Percentiles rank a stretch among this genome's conserved stretches.
Conservation (phyloP, 2,113 vertebrate species). For the Actenoides lindsayi region DNA sequence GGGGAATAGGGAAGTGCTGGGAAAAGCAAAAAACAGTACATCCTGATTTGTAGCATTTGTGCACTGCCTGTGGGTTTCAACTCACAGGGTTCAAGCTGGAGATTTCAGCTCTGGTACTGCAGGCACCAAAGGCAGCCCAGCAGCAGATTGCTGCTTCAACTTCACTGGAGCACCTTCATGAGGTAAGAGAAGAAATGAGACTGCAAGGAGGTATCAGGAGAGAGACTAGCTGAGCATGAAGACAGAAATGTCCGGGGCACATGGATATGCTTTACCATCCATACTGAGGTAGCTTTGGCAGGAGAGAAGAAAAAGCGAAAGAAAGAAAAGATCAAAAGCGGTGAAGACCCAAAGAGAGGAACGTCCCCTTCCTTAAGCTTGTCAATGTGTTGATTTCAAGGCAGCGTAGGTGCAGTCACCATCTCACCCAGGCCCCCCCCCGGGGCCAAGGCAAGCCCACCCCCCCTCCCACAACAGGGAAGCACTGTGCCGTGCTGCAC, state of each 20-base stretch:
- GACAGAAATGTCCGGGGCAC: rapidly evolving
- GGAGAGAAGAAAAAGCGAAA: neutral
- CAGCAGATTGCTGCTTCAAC: neutral
- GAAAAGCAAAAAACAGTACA: neutral
- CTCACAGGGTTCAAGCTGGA: neutral
- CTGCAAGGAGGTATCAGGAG: neutral
- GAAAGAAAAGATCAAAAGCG: neutral
- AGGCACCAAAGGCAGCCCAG: neutral
- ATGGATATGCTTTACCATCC: neutral
- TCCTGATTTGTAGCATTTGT: neutral
- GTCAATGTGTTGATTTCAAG: neutral
- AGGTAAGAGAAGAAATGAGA: neutral
- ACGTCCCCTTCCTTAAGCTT: neutral
- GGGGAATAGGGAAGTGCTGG: neutral
- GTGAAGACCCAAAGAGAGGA: neutral
- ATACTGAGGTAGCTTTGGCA: neutral
- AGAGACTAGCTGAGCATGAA: neutral
- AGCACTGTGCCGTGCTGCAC: neutral
- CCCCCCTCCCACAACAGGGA: neutral
- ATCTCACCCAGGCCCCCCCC: rapidly evolving
- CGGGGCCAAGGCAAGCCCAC: neutral
- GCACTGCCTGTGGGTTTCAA: neutral
- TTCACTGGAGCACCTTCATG: neutral
- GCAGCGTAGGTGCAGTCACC: neutral
- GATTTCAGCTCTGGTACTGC: neutral